A percentile compares a stretch with the other conserved stretches of the same genome.
phyloP scores from a whole-genome alignment of 2,797 vertebrate species.

The Ceryle rudis region DNA sequence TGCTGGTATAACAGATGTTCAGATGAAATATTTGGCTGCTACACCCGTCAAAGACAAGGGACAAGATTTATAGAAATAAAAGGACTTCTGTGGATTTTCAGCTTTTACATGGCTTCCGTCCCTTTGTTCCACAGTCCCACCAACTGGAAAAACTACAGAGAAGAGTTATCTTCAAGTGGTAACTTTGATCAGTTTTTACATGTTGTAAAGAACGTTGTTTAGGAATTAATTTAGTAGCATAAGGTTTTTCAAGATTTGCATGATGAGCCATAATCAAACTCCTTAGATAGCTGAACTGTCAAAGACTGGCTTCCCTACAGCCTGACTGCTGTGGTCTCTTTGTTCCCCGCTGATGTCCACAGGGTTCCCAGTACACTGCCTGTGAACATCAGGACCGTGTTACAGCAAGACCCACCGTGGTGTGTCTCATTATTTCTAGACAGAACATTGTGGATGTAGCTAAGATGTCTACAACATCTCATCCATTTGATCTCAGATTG shows the following conservation, averaged over 20 bases:
- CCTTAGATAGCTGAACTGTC: background rate
- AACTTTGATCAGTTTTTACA: background rate
- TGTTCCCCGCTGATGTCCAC: background rate
- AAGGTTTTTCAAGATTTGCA: background rate
- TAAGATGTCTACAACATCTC: background rate
- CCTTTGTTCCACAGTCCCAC: background rate
- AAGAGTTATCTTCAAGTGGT: background rate
- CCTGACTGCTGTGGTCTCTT: background rate
- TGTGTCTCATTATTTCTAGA: background rate
- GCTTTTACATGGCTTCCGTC: background rate
- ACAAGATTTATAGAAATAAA: background rate
- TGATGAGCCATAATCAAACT: background rate
- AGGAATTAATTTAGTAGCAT: background rate
- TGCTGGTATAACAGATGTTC: background rate
- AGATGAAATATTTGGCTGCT: background rate
- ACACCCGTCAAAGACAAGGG: background rate
- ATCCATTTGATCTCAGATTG: background rate
- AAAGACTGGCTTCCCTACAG: background rate
- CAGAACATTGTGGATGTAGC: background rate
- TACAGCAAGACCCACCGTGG: background rate
- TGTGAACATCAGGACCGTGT: background rate
- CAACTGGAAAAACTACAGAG: background rate
- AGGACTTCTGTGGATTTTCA: background rate
- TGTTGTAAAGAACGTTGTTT: background rate
- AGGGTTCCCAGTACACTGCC: rapidly evolving